Evolutionary conservation across 2,888 invertebrate genomes (phyloP).

Genomic region (Ischnura elegans): DNA sequence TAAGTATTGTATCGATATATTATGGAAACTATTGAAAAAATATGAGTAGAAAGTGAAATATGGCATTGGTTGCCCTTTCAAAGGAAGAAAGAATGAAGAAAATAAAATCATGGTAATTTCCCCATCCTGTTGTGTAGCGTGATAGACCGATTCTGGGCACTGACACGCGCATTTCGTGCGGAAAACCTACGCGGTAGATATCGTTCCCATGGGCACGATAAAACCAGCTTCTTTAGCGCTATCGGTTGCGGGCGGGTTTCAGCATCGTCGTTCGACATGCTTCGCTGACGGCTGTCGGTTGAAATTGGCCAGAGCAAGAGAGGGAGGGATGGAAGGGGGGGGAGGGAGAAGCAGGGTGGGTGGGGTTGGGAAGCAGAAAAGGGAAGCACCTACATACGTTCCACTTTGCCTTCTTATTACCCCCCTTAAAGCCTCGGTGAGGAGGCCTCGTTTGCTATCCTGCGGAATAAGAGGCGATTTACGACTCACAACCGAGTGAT

Average conservation of each 20-base stretch:
- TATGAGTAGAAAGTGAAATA: no score
- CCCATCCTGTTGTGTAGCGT: neutral
- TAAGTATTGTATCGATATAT: no score
- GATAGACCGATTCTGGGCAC: neutral
- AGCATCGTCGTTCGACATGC: neutral
- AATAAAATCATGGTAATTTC: no score
- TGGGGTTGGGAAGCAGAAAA: conserved; percentile 3
- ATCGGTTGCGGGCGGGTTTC: neutral
- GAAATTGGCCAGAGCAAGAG: neutral
- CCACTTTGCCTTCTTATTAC: neutral
- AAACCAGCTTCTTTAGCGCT: neutral
- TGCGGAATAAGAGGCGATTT: conserved; percentile 46
- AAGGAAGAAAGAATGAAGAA: no score
- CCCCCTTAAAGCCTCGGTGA: neutral
- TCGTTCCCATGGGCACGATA: neutral
- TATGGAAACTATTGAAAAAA: no score
- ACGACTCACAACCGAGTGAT: neutral
- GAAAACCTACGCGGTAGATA: neutral
- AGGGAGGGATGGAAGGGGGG: neutral
- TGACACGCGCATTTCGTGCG: neutral
- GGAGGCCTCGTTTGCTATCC: neutral
- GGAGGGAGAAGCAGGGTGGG: neutral
- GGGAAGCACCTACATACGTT: neutral
- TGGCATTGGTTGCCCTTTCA: no score
- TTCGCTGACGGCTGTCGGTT: neutral